Conservation (phyloP, 2,888 invertebrate species). For the Trichacis sp. region DNA sequence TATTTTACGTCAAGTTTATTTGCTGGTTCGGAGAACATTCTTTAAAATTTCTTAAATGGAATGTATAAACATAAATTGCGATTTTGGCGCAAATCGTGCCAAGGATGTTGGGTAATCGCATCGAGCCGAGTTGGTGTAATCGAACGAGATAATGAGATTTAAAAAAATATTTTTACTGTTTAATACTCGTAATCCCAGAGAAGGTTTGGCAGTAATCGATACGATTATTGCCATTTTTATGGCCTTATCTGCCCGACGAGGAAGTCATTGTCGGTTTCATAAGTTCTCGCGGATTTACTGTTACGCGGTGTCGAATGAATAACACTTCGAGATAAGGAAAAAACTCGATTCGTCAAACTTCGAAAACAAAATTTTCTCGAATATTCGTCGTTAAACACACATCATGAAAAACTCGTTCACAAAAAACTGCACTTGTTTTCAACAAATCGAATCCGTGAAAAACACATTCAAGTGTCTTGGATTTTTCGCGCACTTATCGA, state of each 20-base stretch:
- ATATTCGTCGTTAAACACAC: no score
- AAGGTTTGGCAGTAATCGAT: conserved; percentile 28
- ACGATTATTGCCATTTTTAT: conserved; percentile 41
- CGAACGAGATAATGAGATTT: conserved; percentile 29
- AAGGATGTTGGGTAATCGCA: no score
- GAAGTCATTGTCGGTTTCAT: conserved; percentile 42
- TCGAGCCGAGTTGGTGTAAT: neutral
- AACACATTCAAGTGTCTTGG: conserved; percentile 37
- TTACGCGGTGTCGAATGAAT: conserved; percentile 44
- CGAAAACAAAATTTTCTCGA: no score
- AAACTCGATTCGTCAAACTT: no score
- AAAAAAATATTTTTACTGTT: conserved; percentile 12
- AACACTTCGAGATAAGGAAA: conserved; percentile 36
- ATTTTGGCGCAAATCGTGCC: neutral
- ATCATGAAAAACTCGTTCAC: no score
- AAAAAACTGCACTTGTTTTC: no score
- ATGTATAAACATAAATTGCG: neutral
- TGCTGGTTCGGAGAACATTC: no score
- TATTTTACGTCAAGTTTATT: no score
- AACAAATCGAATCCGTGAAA: no score
- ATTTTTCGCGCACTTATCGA: conserved; percentile 42
- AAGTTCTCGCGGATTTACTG: conserved; percentile 41
- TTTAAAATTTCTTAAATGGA: no score
- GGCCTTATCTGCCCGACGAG: conserved; percentile 38
- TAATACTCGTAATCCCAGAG: conserved; percentile 4